phyloP scores from a whole-genome alignment of 1,140 invertebrate genomes.

The Arctopsyche grandis region DNA sequence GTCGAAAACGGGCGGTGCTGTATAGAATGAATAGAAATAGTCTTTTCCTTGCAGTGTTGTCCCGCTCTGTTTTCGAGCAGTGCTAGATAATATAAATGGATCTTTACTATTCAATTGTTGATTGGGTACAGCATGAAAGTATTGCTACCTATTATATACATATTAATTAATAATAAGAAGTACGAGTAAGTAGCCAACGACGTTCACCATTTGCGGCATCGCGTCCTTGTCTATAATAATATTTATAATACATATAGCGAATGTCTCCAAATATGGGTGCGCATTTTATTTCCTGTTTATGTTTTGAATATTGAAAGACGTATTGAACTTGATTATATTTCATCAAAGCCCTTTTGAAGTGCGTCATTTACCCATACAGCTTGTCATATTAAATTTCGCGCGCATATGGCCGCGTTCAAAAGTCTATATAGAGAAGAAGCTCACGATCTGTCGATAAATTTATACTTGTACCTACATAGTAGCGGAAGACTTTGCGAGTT shows the following conservation, averaged over 20 bases:
- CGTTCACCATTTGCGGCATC: background rate
- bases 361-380: background rate
- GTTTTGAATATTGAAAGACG: too few species aligned
- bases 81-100: too few species aligned
- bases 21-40: too few species aligned
- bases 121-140: too few species aligned
- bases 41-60: too few species aligned
- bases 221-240: background rate
- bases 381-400: conserved; percentile 9
- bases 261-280: background rate
- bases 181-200: too few species aligned
- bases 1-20: too few species aligned
- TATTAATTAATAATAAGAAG: too few species aligned
- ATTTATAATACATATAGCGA: background rate
- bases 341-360: background rate
- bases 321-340: conserved; percentile 15
- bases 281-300: conserved; percentile 13
- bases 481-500: background rate
- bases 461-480: background rate
- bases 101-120: too few species aligned
- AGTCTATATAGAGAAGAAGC: background rate
- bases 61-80: too few species aligned
- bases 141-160: too few species aligned
- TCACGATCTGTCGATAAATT: conserved; percentile 14
- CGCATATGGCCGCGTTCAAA: conserved; percentile 3